Percentiles rank a stretch among this genome's conserved stretches.
Conservation (phyloP, 2,797 vertebrate genomes). For the Anguilla marmorata region DNA sequence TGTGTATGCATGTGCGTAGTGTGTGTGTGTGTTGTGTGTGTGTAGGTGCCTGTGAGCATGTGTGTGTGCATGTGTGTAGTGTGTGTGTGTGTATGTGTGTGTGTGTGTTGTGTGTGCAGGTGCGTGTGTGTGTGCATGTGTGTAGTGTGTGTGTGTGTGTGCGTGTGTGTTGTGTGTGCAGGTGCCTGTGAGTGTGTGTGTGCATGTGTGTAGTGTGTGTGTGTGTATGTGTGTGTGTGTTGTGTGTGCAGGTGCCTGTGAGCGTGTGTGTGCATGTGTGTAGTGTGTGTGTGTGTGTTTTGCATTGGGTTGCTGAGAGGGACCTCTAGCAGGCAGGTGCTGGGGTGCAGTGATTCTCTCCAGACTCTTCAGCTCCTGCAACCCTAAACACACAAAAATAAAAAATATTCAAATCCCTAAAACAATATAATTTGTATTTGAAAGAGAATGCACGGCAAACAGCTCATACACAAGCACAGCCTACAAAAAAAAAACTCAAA, state of each 20-base stretch:
- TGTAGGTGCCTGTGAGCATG: neutral
- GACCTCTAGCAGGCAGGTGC: constrained; percentile 41
- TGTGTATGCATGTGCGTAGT: neutral
- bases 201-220: neutral
- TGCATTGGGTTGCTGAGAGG: constrained; percentile 47
- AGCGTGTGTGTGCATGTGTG: neutral
- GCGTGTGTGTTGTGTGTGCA: neutral
- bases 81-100: neutral
- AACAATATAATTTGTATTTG: neutral
- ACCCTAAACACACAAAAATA: constrained; percentile 50
- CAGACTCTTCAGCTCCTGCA: constrained; percentile 42
- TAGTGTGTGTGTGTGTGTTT: constrained; percentile 35
- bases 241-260: neutral
- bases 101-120: neutral
- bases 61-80: neutral
- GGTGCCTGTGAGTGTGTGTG: neutral
- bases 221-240: neutral
- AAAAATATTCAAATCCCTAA: neutral
- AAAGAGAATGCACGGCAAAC: constrained; percentile 30
- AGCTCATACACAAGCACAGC: neutral
- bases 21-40: neutral
- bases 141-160: neutral
- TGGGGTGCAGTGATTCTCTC: constrained; percentile 44
- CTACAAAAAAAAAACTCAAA: neutral
- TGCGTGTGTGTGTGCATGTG: neutral